Percentiles rank a stretch among this genome's conserved stretches.
phyloP scores from a whole-genome alignment of 2,888 invertebrate species.

The Bellardia pandia region DNA sequence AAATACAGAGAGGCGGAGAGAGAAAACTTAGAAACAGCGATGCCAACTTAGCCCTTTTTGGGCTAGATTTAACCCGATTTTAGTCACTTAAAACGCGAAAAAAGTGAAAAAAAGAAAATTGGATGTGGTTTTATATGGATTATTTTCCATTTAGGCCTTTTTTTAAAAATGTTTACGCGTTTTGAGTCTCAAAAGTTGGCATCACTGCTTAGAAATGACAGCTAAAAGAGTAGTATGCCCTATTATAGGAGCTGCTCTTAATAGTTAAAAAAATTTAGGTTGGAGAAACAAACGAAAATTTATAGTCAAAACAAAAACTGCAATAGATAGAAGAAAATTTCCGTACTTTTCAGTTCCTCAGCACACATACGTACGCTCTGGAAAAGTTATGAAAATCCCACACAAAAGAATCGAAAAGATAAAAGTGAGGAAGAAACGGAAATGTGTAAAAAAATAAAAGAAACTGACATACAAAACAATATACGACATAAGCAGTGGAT shows the following conservation, averaged over 20 bases:
- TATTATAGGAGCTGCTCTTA: neutral
- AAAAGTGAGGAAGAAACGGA: conserved; percentile 46
- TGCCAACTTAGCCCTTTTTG: too few relatives aligned
- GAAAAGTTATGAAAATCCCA: conserved; percentile 41
- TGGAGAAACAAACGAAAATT: conserved; percentile 43
- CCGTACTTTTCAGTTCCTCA: conserved; percentile 41
- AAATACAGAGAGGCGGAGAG: neutral
- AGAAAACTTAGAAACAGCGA: neutral
- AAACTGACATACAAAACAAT: conserved; percentile 36
- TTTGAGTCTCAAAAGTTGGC: too few relatives aligned
- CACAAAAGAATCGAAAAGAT: conserved; percentile 57
- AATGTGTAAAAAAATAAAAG: conserved; percentile 42
- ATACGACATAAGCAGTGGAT: conserved; percentile 20
- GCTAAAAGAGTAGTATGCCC: conserved; percentile 25
- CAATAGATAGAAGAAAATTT: conserved; percentile 42
- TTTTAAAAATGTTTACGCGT: too few relatives aligned
- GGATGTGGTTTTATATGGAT: too few relatives aligned
- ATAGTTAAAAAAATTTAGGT: conserved; percentile 52
- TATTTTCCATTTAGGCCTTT: too few relatives aligned
- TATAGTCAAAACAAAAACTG: conserved; percentile 68
- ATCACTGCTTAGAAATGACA: neutral
- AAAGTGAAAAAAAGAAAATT: too few relatives aligned
- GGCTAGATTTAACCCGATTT: too few relatives aligned
- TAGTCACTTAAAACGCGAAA: too few relatives aligned
- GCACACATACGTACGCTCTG: conserved; percentile 28